A percentile compares a stretch with the other conserved stretches of the same genome.
Conservation (phyloP, 2,113 vertebrate genomes). For the Desmodus rotundus region DNA sequence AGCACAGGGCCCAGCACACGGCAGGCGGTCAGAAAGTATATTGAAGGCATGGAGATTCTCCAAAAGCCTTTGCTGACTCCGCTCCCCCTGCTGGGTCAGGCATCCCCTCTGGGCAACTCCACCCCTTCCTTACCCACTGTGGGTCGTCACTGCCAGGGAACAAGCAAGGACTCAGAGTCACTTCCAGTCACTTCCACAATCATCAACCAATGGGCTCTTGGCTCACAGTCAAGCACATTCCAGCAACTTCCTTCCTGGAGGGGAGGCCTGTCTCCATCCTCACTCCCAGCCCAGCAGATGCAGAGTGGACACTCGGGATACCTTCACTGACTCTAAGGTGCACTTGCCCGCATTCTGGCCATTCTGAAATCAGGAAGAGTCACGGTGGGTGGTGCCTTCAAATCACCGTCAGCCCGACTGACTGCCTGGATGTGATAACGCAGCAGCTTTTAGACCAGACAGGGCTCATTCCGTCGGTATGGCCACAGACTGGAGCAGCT, state of each 20-base stretch:
- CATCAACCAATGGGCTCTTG: background rate
- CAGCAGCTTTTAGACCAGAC: background rate
- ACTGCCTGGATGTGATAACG: background rate
- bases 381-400: background rate
- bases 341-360: background rate
- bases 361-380: background rate
- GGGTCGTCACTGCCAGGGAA: background rate
- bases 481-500: background rate
- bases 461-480: too few relatives aligned
- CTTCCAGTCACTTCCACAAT: background rate
- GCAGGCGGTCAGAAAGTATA: too few relatives aligned
- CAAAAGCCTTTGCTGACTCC: background rate
- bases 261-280: background rate
- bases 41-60: background rate
- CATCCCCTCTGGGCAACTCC: background rate
- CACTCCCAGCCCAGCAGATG: background rate
- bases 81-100: background rate
- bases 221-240: background rate
- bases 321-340: background rate
- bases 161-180: background rate
- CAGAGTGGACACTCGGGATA: background rate
- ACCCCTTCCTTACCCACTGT: background rate
- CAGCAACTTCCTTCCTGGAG: background rate
- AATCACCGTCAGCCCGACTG: background rate
- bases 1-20: background rate